Evolutionary conservation across 2,888 invertebrate genomes (phyloP), one percentile per base, ranked within the genome.

Genomic region (Lasioglossum oenotherae): DNA sequence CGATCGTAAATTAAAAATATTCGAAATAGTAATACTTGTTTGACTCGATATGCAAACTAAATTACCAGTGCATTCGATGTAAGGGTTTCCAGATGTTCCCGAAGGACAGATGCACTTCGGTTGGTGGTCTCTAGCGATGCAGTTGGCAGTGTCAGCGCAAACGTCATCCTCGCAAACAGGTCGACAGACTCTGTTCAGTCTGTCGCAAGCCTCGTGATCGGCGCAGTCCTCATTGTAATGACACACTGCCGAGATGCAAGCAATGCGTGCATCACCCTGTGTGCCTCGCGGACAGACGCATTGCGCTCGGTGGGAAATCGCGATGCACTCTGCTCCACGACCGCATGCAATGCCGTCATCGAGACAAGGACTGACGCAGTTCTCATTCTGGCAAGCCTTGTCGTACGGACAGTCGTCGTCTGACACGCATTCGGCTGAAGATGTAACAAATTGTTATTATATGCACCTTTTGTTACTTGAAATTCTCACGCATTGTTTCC

Each of bases 171-270:
- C 97, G 93, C 98, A 98, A 44, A 97, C 98, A 0, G 97, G 97
- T 91, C 97, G 96, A 92, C 98, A 98, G 0, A 98, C 96, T 89
- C 98, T 96, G 94, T 98, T 98, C 23, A 98, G 96, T 84, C 98
- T 96, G 93, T 98, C 98, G 94, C 98, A 98, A 57, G 97, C 97
- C 95, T 98, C 98, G 88, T 97, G 96, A 92, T 98, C 97, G 53
- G 97, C 97, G 91, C 98, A 98, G 93, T 98, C 98, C 92, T 98
- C 98, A 93, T 98, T 98, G 95, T 98, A 98, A 92, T 98, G 98
- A 91, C 98, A 98, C 69, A 97, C 96, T 14, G 97, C 98, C 2
- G 97, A 97, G 82, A 98, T 97, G 93, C 99, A 99, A 35, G 98
- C 97, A 5, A 98, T 96, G 85, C 96, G 96, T 3, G 98, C 97